Base-by-base conservation (phyloP, 2,888 invertebrate genomes). In the Lutraria lutraria region DNA sequence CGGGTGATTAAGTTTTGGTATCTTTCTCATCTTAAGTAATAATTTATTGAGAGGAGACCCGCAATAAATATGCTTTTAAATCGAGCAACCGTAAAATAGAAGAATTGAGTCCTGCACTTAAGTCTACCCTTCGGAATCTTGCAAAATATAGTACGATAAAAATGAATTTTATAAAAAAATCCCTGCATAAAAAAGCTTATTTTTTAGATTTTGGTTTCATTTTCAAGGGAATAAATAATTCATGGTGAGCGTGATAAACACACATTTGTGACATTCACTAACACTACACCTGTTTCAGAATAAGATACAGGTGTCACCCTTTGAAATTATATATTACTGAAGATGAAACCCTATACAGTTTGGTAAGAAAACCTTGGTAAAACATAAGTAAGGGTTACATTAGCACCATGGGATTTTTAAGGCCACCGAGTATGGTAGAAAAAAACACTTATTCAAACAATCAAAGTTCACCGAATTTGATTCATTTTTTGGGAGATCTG, bases 21-120 rank as follows among this genome's bases (percentile, higher is more conserved):
- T 88, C 72, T 81, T 34, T 83, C 72, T 29, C 81, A 60, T 85
- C 76, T 85, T 25, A 54, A 76, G 63, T 88, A 72, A 85, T 83
- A 85, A 88, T 88, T 88, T 88, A 88, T 85, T 56, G 85, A 56
- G 63, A 82, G 76, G 68, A 25, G 82, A 79, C 83, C 76, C 81
- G 85, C 85, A 56, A 86, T 88, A 84, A 88, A 80, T 84, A 68
- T 81, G 68, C 52, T 31, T 81, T 81, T 81, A 86, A 86, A 86
- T 60, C 86, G 43, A 81, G n/a, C 60, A 52, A 86, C 43, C 86
- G 86, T 13, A 68, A 85, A 29, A 79, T 76, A 34, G 31, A 19
- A 34, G 34, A 76, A 76, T 31, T 31, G 16, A 76, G 76, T 76
- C 34, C 76, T 15, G 34, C 76, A 31, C 25, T 34, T 16, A 16